phyloP scores from a whole-genome alignment of 37 sponge, comb jelly and placozoan species.

The Ianthella basta region DNA sequence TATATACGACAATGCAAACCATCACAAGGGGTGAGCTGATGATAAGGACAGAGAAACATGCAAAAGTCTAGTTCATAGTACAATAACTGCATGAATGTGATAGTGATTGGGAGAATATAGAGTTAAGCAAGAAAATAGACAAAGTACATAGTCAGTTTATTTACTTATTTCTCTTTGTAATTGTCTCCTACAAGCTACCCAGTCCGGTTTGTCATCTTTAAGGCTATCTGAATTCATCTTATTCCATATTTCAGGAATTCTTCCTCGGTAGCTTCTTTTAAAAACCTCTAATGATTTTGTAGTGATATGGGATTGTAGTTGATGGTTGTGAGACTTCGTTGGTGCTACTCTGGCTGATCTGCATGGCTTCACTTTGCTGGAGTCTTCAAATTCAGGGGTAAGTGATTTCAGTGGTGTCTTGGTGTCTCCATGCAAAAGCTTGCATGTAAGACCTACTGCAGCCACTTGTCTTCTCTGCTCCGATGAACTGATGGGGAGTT shows the following conservation, averaged over 20 bases:
- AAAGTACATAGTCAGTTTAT: no score
- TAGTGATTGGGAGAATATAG: no score
- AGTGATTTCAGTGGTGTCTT: conserved; percentile 10
- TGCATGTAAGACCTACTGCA: conserved; percentile 22
- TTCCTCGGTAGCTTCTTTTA: conserved; percentile 13
- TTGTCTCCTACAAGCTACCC: conserved; percentile 4
- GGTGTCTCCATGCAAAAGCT: neutral
- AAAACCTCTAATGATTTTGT: conserved; percentile 4
- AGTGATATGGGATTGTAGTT: neutral
- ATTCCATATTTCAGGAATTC: conserved; percentile 16
- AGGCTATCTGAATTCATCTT: conserved; percentile 1
- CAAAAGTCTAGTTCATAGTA: no score
- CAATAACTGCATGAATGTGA: no score
- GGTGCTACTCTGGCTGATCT: conserved; percentile 13
- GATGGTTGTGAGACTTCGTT: neutral
- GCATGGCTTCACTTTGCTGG: neutral
- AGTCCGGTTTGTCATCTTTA: neutral
- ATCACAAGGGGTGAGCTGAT: no score
- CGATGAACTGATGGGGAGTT: neutral
- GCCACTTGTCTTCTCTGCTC: conserved; percentile 21
- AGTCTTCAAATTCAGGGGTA: neutral
- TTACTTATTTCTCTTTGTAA: conserved; percentile 20
- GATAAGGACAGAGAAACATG: no score
- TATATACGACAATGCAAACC: no score
- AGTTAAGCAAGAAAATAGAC: no score